Evolutionary conservation across 1,140 invertebrate genomes (phyloP).

Genomic region (Leptinotarsa texana): DNA sequence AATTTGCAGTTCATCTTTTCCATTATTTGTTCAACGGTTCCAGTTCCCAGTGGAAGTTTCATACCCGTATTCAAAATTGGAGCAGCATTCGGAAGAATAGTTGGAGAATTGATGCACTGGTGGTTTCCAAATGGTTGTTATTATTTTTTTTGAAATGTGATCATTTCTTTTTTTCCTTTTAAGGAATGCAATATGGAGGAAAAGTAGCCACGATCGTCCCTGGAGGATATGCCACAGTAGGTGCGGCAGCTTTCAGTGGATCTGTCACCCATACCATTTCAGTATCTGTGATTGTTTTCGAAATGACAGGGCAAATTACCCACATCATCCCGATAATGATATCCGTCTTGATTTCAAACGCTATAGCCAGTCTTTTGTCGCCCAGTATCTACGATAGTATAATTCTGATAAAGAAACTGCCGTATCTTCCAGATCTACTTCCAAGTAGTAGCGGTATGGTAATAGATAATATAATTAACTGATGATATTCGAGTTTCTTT

Average conservation of each 20-base stretch:
- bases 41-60: constrained; percentile 93
- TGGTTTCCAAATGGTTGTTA: constrained; percentile 82
- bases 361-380: constrained; percentile 87
- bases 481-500: background rate
- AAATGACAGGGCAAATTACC: constrained; percentile 89
- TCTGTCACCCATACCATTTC: constrained; percentile 97
- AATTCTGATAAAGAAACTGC: constrained; percentile 95
- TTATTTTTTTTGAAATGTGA: background rate
- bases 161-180: background rate
- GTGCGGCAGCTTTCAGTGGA: constrained; percentile 94
- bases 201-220: constrained; percentile 88
- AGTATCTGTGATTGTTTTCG: constrained; percentile 96
- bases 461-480: background rate
- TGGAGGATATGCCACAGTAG: constrained; percentile 87
- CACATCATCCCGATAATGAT: constrained; percentile 97
- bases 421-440: constrained; percentile 90
- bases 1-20: constrained; percentile 84
- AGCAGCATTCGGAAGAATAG: constrained; percentile 87
- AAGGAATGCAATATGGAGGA: constrained; percentile 78
- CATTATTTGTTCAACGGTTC: constrained; percentile 92
- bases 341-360: constrained; percentile 92
- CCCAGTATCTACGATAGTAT: constrained; percentile 99
- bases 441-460: constrained; percentile 73
- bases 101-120: constrained; percentile 91
- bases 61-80: constrained; percentile 96